A percentile compares a stretch with the other conserved stretches of the same genome.
Conservation (phyloP, 2,888 invertebrate species). For the Campaea margaritaria region DNA sequence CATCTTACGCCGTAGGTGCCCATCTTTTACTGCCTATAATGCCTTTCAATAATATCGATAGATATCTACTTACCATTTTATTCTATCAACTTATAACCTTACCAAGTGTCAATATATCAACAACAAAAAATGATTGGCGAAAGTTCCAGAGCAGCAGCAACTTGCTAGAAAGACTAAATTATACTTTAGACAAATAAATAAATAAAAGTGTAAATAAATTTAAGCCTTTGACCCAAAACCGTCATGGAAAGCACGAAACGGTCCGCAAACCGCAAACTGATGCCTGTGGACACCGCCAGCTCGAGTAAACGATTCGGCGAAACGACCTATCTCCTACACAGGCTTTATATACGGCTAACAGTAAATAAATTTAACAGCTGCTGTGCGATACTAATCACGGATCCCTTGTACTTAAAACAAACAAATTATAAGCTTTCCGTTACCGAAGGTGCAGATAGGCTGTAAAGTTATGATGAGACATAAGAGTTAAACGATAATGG, state of each 20-base stretch:
- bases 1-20: too few relatives aligned
- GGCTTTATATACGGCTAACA: slow-evolving; percentile 39
- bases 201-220: slow-evolving; percentile 59
- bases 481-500: slow-evolving; percentile 5
- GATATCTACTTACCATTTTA: too few relatives aligned
- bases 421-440: slow-evolving; percentile 19
- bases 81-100: too few relatives aligned
- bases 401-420: slow-evolving; percentile 25
- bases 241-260: slow-evolving; percentile 55
- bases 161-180: not conserved
- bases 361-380: slow-evolving; percentile 29
- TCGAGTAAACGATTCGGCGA: slow-evolving; percentile 40
- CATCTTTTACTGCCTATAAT: too few relatives aligned
- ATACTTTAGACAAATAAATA: too few relatives aligned
- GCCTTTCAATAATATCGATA: too few relatives aligned
- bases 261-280: slow-evolving; percentile 55
- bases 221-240: slow-evolving; percentile 75
- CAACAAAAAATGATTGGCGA: not conserved
- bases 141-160: not conserved
- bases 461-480: slow-evolving; percentile 5
- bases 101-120: not conserved
- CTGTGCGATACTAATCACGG: slow-evolving; percentile 31
- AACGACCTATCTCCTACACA: slow-evolving; percentile 33
- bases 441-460: slow-evolving; percentile 13
- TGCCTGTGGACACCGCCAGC: slow-evolving; percentile 54